Evolutionary conservation across 2,797 vertebrate genomes (phyloP), one percentile per base, ranked within the genome.

Genomic region (Schizopygopsis malacanthus): DNA sequence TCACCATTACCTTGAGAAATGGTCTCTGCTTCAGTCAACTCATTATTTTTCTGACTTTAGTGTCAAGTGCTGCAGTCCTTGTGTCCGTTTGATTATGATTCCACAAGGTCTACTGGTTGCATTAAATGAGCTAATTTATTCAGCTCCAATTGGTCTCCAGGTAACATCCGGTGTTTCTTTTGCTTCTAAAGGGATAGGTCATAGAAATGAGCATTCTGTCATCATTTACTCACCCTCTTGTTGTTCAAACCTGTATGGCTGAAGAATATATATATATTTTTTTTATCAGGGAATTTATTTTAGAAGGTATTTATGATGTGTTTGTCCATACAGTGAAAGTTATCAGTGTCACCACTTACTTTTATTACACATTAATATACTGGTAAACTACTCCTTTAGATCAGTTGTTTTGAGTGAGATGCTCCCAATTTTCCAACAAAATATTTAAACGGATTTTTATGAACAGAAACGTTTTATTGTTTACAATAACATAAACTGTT

Each of bases 81-180:
- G 7, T 18, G 2, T 76, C 15, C 18, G 1, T 50, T 54, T 87
- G 78, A 81, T 85, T 85, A 59, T 56, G 41, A 77, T 70, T 85
- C 78, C 56, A 5, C 78, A 43, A 37, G 71, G 86, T 63, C n/a
- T 59, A 71, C 63, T 47, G 9, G 54, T 85, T 56, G 52, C 71
- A 85, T 76, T 77, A 87, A 79, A 71, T 47, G 20, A 69, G 59
- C 56, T 81, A 2, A 47, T 87, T 82, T 85, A 78, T 82, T 82
- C 81, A 63, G 65, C 50, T 5, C 22, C 33, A 61, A 18, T 79
- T 25, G 41, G 41, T 56, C 28, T 54, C 52, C 8, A 54, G 33
- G 39, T 72, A 61, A 11, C 43, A 54, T 63, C 25, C 41, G 20
- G 8, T 71, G 28, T 37, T 45, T 76, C 13, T 71, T 18, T 43